Evolutionary conservation across 1,140 invertebrate species (phyloP).

Genomic region (Diorhabda sublineata): DNA sequence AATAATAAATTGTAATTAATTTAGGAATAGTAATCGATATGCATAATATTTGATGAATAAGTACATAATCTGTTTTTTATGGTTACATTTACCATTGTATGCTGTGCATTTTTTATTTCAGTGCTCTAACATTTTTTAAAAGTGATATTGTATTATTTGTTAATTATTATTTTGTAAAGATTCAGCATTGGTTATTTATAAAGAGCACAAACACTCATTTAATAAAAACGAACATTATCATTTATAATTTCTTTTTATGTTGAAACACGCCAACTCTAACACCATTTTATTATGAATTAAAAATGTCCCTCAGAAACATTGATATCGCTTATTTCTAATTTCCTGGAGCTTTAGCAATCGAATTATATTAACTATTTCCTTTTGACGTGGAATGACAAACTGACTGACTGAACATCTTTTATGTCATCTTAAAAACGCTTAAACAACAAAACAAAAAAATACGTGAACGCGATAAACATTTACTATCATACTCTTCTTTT

Average conservation of each 20-base stretch:
- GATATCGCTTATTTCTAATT: too few species aligned
- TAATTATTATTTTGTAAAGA: conserved; percentile 29
- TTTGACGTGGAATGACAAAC: too few species aligned
- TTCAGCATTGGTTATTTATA: conserved; percentile 35
- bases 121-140: conserved; percentile 38
- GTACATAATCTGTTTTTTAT: conserved; percentile 37
- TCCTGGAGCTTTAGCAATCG: too few species aligned
- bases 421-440: too few species aligned
- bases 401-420: too few species aligned
- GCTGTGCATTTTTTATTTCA: conserved; percentile 34
- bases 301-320: too few species aligned
- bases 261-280: neutral
- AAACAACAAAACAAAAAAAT: too few species aligned
- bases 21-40: conserved; percentile 27
- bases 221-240: conserved; percentile 26
- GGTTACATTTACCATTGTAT: conserved; percentile 30
- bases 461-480: too few species aligned
- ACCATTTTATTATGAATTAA: neutral
- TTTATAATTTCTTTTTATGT: conserved; percentile 20
- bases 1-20: conserved; percentile 30
- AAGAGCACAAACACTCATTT: conserved; percentile 32
- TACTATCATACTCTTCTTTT: too few species aligned
- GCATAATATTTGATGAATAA: conserved; percentile 23
- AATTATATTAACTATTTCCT: too few species aligned
- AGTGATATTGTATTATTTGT: conserved; percentile 37